A percentile compares a stretch with the other conserved stretches of the same genome.
These are phyloP conservation scores for Cebidichthys violaceus DNA, from an alignment of 2,113 vertebrate species.

Conservation along the genomic window DNA sequence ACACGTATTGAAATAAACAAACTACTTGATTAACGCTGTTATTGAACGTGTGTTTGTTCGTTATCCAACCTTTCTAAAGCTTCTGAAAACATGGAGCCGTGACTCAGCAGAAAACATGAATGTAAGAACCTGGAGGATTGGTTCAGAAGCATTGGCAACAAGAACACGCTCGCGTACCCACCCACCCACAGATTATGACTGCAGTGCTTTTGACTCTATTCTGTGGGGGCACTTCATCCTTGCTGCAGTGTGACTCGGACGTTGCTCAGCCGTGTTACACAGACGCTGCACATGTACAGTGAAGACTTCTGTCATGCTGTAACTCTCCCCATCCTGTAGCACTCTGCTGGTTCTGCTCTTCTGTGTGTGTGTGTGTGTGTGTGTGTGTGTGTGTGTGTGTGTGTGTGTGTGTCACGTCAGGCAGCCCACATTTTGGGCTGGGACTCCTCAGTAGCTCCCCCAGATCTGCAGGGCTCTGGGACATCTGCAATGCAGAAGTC, in stretches of 20 bases:
- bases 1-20: not conserved
- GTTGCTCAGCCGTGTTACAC: constrained; percentile 16
- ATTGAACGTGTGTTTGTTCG: not conserved
- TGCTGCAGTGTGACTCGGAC: constrained; percentile 68
- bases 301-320: constrained; percentile 13
- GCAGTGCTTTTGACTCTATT: constrained; percentile 59
- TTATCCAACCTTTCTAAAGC: not conserved
- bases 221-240: constrained; percentile 53
- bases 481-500: constrained; percentile 88
- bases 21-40: not conserved
- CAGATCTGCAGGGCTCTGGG: constrained; percentile 78
- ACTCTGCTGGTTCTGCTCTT: constrained; percentile 21
- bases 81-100: not conserved
- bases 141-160: constrained; percentile 15
- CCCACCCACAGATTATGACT: constrained; percentile 62
- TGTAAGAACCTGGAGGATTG: not conserved
- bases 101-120: constrained; percentile 7
- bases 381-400: not conserved
- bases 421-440: constrained; percentile 55
- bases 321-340: not conserved
- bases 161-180: not conserved
- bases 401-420: constrained; percentile 3
- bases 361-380: not conserved
- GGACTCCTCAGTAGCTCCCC: constrained; percentile 61
- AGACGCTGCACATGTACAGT: constrained; percentile 2